Percentiles rank a stretch among this genome's conserved stretches.
Conservation (phyloP, 2,888 invertebrate species). For the Mechanitis mazaeus region DNA sequence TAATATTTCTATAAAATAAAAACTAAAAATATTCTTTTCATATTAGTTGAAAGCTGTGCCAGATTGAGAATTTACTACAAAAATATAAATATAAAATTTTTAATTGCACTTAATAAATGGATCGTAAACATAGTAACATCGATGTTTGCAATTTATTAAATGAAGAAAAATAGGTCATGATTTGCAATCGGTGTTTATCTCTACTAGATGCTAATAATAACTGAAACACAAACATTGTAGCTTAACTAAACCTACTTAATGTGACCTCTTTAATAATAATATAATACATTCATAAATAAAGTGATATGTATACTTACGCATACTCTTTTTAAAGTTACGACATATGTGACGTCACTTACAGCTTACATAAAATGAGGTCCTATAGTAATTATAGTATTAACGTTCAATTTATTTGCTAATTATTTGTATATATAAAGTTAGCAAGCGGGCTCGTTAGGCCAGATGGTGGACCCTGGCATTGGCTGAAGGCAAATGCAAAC, state of each 20-base stretch:
- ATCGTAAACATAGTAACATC: background rate
- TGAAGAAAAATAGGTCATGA: conserved; percentile 2
- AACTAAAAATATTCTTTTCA: no score
- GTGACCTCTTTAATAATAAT: conserved; percentile 1
- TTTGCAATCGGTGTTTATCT: conserved; percentile 3
- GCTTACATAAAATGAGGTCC: no score
- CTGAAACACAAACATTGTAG: background rate
- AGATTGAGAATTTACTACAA: background rate
- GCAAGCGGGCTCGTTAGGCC: background rate
- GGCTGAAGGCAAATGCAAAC: conserved; percentile 1
- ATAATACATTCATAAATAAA: background rate
- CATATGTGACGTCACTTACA: no score
- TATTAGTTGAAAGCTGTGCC: no score
- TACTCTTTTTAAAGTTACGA: no score
- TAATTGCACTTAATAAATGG: background rate
- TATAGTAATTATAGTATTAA: no score
- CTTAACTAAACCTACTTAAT: conserved; percentile 1
- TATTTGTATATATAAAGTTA: background rate
- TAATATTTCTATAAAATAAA: no score
- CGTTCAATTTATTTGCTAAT: no score
- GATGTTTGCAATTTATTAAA: conserved; percentile 1
- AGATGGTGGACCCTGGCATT: conserved; percentile 1
- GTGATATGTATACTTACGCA: background rate
- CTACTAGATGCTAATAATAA: background rate
- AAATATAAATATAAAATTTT: background rate